These are phyloP conservation scores for Eilema sororculum DNA, from an alignment of 2,888 invertebrate species.

Conservation along the genomic window DNA sequence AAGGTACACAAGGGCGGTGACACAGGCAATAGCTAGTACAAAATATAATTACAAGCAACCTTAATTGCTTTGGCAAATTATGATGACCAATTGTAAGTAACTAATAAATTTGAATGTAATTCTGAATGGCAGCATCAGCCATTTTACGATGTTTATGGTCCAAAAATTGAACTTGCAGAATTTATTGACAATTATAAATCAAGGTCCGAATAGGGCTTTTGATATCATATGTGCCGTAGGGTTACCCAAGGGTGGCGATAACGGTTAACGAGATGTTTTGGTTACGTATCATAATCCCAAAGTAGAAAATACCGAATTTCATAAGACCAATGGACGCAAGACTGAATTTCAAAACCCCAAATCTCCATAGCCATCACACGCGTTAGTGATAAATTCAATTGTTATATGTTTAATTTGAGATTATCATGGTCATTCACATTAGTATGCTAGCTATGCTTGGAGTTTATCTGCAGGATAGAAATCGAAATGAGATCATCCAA, in stretches of 20 bases:
- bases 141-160: conserved; percentile 42
- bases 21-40: neutral
- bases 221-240: conserved; percentile 42
- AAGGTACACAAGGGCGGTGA: too few species aligned
- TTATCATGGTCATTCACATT: too few species aligned
- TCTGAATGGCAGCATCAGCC: conserved; percentile 41
- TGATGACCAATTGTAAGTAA: conserved; percentile 45
- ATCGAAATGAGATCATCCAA: too few species aligned
- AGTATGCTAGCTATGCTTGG: too few species aligned
- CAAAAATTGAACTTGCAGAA: conserved; percentile 51
- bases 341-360: too few species aligned
- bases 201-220: conserved; percentile 31
- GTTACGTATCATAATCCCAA: conserved; percentile 9
- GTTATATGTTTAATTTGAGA: too few species aligned
- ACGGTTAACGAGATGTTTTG: conserved; percentile 23
- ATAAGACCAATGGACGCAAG: too few species aligned
- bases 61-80: conserved; percentile 50
- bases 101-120: conserved; percentile 54
- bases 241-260: conserved; percentile 23
- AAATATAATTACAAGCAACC: conserved; percentile 38
- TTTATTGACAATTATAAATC: conserved; percentile 52
- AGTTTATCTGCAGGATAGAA: too few species aligned
- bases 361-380: too few species aligned
- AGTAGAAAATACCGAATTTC: too few species aligned
- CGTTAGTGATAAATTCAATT: too few species aligned